Evolutionary conservation across 2,888 invertebrate genomes (phyloP), one percentile per base, ranked within the genome.

Genomic region (Drosophila anomelani): DNA sequence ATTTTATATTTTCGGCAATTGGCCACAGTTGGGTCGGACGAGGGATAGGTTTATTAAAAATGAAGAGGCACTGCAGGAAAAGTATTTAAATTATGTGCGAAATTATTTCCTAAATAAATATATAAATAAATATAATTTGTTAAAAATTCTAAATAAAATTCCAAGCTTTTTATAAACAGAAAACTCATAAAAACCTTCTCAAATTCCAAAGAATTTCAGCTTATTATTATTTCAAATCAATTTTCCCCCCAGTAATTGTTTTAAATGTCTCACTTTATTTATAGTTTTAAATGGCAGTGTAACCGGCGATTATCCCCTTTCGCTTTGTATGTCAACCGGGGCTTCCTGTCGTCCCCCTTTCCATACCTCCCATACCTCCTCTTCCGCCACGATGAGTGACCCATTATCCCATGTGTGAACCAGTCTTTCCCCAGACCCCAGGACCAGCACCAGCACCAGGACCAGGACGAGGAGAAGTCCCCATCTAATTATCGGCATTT

Each of bases 401-500:
- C 69, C 69, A 69, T 69, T 69, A 68, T 68, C 51, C 43, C 38
- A 58, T 69, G 68, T 69, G 68, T 68, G 69, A 69, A 68, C 68
- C 68, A 69, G 68, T 68, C 49, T 54, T 43, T 23, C 43, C 49
- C 67, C 51, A 36, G 17, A 32, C 41, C 29, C 44, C 36, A 20
- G 20, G 34, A 15, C 51, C 51, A 44, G 3, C 7, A 12, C 41
- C 17, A 12, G 43, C 12, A 23, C 13, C 20, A 15, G 38, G 2
- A 38, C 38, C 38, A 38, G 15, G 38, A 38, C 38, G 5, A 5
- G 41, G 36, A 26, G 26, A 61, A 43, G 32, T 20, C 43, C 2
- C 54, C 79, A 69, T 74, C 86, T 85, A 84, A 85, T 87, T 84
- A 80, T 87, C 77, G 79, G 75, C 79, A 81, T 80, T 87, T 77